Evolutionary conservation across 2,113 vertebrate genomes (phyloP).

Genomic region (Oreochromis niloticus): DNA sequence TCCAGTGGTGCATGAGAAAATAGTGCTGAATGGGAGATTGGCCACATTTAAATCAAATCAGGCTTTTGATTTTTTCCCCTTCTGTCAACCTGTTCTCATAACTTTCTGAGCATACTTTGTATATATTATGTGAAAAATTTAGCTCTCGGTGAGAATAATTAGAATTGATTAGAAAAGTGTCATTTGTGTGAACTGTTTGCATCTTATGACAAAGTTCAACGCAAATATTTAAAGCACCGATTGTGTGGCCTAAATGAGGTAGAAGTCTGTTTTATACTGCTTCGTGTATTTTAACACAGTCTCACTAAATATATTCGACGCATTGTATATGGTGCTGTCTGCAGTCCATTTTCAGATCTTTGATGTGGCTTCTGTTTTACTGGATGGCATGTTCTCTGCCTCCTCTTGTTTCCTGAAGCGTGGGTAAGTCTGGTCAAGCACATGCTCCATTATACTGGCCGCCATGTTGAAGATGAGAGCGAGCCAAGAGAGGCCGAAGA

Average conservation of each 20-base stretch:
- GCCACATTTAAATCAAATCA: background rate
- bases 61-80: background rate
- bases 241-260: background rate
- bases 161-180: background rate
- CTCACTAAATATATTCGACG: background rate
- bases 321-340: background rate
- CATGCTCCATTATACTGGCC: conserved; percentile 70
- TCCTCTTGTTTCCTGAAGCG: conserved; percentile 48
- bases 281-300: background rate
- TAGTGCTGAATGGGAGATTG: background rate
- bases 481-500: conserved; percentile 70
- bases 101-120: background rate
- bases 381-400: conserved; percentile 30
- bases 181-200: background rate
- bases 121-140: background rate
- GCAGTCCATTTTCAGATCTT: conserved; percentile 54
- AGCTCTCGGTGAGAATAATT: background rate
- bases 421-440: conserved; percentile 60
- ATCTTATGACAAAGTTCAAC: background rate
- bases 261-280: background rate
- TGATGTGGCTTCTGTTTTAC: conserved; percentile 69
- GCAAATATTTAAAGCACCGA: background rate
- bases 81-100: background rate
- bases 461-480: conserved; percentile 72
- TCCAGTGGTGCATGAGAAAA: background rate